These are phyloP conservation scores for Pteria penguin DNA, from an alignment of 2,888 invertebrate species.

Conservation along the genomic window DNA sequence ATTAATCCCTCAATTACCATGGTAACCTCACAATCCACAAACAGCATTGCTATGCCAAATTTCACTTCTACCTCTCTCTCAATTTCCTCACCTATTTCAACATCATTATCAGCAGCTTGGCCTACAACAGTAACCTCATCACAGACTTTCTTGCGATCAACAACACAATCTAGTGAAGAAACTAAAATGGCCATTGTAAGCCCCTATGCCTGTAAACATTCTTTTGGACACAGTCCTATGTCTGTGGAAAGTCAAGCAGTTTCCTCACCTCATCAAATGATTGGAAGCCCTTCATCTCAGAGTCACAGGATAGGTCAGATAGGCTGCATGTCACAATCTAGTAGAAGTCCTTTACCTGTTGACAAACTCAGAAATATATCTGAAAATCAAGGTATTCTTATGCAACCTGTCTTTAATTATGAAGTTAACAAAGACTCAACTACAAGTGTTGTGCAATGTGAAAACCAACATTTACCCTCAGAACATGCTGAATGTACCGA, in stretches of 20 bases:
- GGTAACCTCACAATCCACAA: background rate
- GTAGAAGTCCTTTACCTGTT: background rate
- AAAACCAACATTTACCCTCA: no score
- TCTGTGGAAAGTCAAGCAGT: background rate
- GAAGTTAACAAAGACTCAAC: background rate
- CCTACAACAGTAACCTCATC: background rate
- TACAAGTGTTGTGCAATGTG: background rate
- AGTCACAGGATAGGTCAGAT: background rate
- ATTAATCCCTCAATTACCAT: background rate
- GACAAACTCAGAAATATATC: background rate
- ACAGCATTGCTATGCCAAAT: background rate
- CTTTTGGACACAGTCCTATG: no score
- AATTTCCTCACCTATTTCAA: background rate
- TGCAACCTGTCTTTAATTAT: background rate
- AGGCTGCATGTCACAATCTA: background rate
- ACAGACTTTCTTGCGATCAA: background rate
- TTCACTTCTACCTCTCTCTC: background rate
- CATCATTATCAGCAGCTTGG: background rate
- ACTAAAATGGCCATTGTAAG: background rate
- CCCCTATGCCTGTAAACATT: no score
- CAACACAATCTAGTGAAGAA: background rate
- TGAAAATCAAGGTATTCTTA: background rate
- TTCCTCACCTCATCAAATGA: background rate
- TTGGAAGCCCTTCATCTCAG: background rate
- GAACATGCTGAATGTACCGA: background rate